Percentiles rank a stretch among this genome's conserved stretches.
Conservation (phyloP, 2,113 vertebrate genomes). For the Anoplopoma fimbria region DNA sequence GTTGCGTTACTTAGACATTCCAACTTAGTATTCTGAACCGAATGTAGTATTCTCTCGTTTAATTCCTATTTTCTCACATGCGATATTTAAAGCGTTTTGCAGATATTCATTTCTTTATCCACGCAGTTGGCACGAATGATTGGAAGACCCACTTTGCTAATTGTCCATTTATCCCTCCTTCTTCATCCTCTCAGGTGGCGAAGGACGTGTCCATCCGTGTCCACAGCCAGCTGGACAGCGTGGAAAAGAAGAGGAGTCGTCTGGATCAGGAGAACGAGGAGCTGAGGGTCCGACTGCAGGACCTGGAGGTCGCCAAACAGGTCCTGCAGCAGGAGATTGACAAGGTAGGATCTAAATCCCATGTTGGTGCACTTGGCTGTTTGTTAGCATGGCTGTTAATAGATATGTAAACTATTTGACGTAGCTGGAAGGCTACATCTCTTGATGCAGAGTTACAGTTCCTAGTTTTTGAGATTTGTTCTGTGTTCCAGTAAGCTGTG, state of each 20-base stretch:
- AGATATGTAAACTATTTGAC: neutral
- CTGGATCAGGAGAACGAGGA: slow-evolving; percentile 97
- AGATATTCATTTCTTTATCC: neutral
- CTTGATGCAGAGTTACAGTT: neutral
- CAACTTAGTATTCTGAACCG: neutral
- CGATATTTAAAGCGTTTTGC: neutral
- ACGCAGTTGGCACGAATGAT: neutral
- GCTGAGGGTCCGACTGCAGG: slow-evolving; percentile 91
- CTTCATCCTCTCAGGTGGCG: slow-evolving; percentile 86
- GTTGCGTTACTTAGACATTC: neutral
- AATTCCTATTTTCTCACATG: neutral
- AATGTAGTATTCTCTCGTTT: neutral
- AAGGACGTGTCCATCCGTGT: slow-evolving; percentile 97
- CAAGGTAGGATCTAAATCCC: slow-evolving; percentile 83
- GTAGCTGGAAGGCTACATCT: neutral
- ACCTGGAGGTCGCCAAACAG: slow-evolving; percentile 95
- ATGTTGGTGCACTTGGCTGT: neutral
- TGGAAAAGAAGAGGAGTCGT: slow-evolving; percentile 93
- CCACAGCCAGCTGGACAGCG: slow-evolving; percentile 93
- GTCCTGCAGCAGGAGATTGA: slow-evolving; percentile 97
- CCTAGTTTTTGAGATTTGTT: neutral
- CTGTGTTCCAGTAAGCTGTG: neutral
- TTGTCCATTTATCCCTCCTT: neutral
- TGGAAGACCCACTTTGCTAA: neutral
- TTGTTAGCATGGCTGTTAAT: neutral